Base-by-base conservation (phyloP, 2,113 vertebrate genomes). In the Australoheros scitulus region DNA sequence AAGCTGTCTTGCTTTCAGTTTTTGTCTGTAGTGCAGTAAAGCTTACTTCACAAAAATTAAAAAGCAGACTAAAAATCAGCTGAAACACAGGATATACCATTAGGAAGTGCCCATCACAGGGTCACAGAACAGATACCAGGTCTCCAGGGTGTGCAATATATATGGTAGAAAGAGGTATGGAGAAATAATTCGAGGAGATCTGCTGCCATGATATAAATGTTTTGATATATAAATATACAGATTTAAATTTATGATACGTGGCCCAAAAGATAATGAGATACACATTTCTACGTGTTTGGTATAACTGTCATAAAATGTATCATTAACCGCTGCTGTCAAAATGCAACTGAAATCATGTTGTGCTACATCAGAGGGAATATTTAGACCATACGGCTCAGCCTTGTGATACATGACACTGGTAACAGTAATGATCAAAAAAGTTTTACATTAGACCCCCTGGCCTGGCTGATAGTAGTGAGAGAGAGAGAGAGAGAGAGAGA, bases 41-140 rank as follows among this genome's bases (percentile, higher is more conserved):
- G 52, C 29, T 75, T 50, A 52, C 17, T 13, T 52, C 65, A 32
- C 7, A 7, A 5, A 2, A 59, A 61, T 57, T 57, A 7, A 85
- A 84, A 83, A 29, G 52, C 20, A 80, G 83, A 72, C 4, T 64
- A 80, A 76, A 87, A 76, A 26, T 20, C 9, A 57, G 43, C 3
- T 61, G 18, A 81, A 87, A 82, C 26, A 79, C 26, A 78, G 59
- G 65, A 83, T 76, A 59, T 61, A 76, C 76, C 18, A 34, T 50
- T 26, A 29, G 47, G 52, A 82, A 93, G 90, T 92, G 88, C 87
- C 89, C 80, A 63, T 61, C 34, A 10, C 14, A 59, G 60, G 55
- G 24, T 87, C 68, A 77, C 55, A 79, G 20, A 47, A 60, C 61
- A 63, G 59, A 59, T 77, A 70, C 26, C 34, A 80, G 59, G 20